Evolutionary conservation across 2,888 invertebrate genomes (phyloP).

Genomic region (Caenorhabditis sp.): DNA sequence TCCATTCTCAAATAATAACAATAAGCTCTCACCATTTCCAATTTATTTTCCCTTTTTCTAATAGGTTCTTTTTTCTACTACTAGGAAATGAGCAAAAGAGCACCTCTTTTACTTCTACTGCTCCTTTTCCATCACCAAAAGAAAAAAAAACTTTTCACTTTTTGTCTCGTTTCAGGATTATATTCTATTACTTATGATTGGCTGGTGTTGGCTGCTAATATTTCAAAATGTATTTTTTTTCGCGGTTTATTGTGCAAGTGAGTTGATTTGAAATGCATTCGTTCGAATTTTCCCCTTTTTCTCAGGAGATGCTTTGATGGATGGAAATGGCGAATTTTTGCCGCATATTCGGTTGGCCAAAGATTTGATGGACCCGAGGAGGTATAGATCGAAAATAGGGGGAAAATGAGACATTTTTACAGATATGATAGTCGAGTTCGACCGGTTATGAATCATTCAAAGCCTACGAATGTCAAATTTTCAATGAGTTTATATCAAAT

Average conservation of each 20-base stretch:
- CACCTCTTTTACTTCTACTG: background rate
- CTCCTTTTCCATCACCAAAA: background rate
- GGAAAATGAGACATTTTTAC: background rate
- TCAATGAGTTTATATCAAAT: slow-evolving; percentile 70
- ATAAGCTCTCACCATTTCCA: background rate
- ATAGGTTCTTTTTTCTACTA: background rate
- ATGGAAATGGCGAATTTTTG: slow-evolving; percentile 65
- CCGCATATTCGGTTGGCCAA: slow-evolving; percentile 69
- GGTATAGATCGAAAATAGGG: slow-evolving; percentile 16
- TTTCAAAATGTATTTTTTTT: background rate
- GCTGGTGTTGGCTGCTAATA: no score
- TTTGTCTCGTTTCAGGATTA: background rate
- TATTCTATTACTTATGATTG: background rate
- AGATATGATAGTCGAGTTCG: slow-evolving; percentile 67
- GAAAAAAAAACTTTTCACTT: background rate
- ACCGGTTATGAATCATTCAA: slow-evolving; percentile 64
- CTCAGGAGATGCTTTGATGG: slow-evolving; percentile 62
- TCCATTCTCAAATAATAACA: background rate
- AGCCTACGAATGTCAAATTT: slow-evolving; percentile 63
- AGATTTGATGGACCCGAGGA: slow-evolving; percentile 64
- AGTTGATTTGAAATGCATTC: background rate
- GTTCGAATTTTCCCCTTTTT: background rate
- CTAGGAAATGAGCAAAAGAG: background rate
- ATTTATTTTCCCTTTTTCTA: background rate
- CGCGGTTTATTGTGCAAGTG: background rate